Base-by-base conservation (phyloP, 2,888 invertebrate genomes). In the Epirrita christyi region DNA sequence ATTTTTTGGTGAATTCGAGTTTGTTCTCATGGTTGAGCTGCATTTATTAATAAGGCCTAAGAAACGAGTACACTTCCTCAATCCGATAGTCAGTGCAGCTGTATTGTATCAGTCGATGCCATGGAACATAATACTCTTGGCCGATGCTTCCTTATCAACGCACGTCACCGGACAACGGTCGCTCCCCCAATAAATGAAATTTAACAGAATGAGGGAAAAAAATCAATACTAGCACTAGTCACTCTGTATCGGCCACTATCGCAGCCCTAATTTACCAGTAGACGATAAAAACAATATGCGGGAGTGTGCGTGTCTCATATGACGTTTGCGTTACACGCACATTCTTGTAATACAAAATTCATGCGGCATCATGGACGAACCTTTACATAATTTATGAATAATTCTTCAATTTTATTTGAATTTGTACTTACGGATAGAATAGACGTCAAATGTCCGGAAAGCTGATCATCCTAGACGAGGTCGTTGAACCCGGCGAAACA, bases 171-270 rank as follows among this genome's bases (percentile, higher is more conserved):
- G 72, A 75, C 74, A 54, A 29, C 80, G 78, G 75, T 78, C 82
- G 82, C 86, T 87, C 91, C 90, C 89, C 86, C 86, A 85, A 91
- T 91, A 91, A 91, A 91, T 90, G 90, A 91, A 92, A 91, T 92
- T 92, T 90, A 87, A 89, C 92, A 86, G 90, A 89, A 90, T 90
- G 91, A 90, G 87, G 91, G 91, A 91, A 92, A 90, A 87, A 91
- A 92, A 92, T 91, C 91, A 89, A 92, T 91, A 91, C 86, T 49
- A 13, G 0, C 80, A 85, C 83, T 85, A 82, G 76, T 78, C 73
- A 80, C 68, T 72, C 66, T 65, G 77, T 83, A 87, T 86, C 87
- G 85, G 79, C 80, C 83, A 88, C 86, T 89, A 90, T 88, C 88
- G 85, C 68, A 61, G 80, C 84, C 85, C 79, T 89, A 88, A 91